Conservation (phyloP, 92 coral and sea anemone genomes). For the Phenganax subtilis region DNA sequence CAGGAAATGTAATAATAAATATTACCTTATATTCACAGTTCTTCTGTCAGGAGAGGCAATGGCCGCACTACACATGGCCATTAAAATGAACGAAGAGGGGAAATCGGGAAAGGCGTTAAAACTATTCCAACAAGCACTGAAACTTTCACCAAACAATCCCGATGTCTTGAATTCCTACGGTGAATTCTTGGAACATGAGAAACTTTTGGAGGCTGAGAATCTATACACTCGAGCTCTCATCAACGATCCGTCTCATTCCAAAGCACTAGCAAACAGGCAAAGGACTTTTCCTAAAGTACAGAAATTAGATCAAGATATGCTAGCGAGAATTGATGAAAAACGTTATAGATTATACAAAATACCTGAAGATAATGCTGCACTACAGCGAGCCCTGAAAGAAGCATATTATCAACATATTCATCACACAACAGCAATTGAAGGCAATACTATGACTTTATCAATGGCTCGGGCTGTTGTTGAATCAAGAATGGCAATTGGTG, state of each 20-base stretch:
- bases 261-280: conserved; percentile 78
- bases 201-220: conserved; percentile 81
- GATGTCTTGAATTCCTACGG: conserved; percentile 83
- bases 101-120: conserved; percentile 79
- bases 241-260: conserved; percentile 64
- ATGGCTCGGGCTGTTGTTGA: conserved; percentile 97
- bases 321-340: conserved; percentile 72
- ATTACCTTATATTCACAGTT: conserved; percentile 43
- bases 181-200: conserved; percentile 80
- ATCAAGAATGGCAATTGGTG: conserved; percentile 88
- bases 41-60: conserved; percentile 83
- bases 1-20: not conserved
- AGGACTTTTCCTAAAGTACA: conserved; percentile 90
- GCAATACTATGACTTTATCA: conserved; percentile 93
- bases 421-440: conserved; percentile 96
- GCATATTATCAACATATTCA: conserved; percentile 95
- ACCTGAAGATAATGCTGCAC: conserved; percentile 74
- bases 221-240: conserved; percentile 75
- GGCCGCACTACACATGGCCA: conserved; percentile 75
- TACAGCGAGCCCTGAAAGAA: conserved; percentile 86
- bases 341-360: conserved; percentile 67
- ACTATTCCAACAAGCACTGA: conserved; percentile 83
- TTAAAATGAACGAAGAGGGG: conserved; percentile 72
- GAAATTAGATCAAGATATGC: conserved; percentile 88
- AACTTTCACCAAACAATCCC: conserved; percentile 84